phyloP scores from a whole-genome alignment of 2,888 invertebrate species.

The Platypus cylindrus region DNA sequence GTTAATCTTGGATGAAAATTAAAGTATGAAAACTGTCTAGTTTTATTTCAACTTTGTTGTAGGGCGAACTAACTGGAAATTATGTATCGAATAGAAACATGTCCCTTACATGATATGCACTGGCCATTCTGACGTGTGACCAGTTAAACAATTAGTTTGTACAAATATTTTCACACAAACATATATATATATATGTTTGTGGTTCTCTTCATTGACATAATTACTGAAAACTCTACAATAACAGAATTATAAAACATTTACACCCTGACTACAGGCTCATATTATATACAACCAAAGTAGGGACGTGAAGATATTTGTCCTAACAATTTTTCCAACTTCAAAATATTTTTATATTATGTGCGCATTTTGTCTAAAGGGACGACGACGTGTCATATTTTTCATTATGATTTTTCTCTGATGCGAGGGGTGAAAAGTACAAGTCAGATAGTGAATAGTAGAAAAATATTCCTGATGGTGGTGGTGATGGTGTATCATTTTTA shows the following conservation, averaged over 20 bases:
- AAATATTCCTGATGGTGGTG: conserved; percentile 21
- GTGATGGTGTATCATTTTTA: conserved; percentile 21
- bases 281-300: conserved; percentile 8
- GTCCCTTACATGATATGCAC: no score
- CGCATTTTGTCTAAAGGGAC: conserved; percentile 34
- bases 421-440: conserved; percentile 22
- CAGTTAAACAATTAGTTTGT: no score
- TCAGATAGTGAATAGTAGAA: conserved; percentile 23
- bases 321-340: conserved; percentile 29
- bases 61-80: no score
- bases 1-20: no score
- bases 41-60: no score
- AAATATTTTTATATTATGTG: conserved; percentile 35
- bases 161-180: background rate
- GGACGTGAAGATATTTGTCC: conserved; percentile 12
- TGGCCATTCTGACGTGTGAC: no score
- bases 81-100: no score
- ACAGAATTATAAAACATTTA: background rate
- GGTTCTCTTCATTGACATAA: background rate
- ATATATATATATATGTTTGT: background rate
- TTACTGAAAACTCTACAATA: background rate
- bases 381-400: conserved; percentile 26
- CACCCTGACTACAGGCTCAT: conserved; percentile 8
- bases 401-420: conserved; percentile 21
- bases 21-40: no score